phyloP scores from a whole-genome alignment of 2,797 vertebrate genomes.

The Pangasius mekongensis region DNA sequence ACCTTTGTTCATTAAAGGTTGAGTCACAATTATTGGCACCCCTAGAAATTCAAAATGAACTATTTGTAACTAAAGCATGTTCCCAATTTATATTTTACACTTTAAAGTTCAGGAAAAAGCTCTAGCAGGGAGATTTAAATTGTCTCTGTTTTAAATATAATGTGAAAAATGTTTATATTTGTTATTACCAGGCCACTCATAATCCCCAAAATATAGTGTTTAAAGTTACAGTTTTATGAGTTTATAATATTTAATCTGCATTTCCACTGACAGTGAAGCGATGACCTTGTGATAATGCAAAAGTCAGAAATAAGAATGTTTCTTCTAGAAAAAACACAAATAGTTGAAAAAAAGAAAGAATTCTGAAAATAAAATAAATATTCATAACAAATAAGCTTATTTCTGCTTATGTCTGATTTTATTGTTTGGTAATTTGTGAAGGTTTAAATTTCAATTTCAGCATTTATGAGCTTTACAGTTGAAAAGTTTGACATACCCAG shows the following conservation, averaged over 20 bases:
- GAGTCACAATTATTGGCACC: not conserved
- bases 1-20: not conserved
- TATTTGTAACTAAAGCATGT: not conserved
- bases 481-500: slow-evolving; percentile 73
- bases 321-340: not conserved
- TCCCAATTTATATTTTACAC: not conserved
- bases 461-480: not conserved
- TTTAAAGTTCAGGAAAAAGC: not conserved
- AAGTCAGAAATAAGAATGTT: not conserved
- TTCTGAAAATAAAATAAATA: no score
- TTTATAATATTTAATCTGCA: not conserved
- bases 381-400: not conserved
- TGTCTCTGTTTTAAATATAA: not conserved
- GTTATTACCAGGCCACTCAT: not conserved
- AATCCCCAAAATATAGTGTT: not conserved
- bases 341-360: not conserved
- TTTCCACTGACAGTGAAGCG: not conserved
- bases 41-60: not conserved
- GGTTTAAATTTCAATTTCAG: no score
- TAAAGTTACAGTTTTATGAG: not conserved
- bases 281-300: not conserved
- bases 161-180: not conserved
- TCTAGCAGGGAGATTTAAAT: not conserved
- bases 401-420: not conserved
- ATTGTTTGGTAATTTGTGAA: not conserved